Percentiles rank a stretch among this genome's conserved stretches.
Evolutionary conservation across 2,888 invertebrate species (phyloP).

Genomic region (Tipula lateralis): DNA sequence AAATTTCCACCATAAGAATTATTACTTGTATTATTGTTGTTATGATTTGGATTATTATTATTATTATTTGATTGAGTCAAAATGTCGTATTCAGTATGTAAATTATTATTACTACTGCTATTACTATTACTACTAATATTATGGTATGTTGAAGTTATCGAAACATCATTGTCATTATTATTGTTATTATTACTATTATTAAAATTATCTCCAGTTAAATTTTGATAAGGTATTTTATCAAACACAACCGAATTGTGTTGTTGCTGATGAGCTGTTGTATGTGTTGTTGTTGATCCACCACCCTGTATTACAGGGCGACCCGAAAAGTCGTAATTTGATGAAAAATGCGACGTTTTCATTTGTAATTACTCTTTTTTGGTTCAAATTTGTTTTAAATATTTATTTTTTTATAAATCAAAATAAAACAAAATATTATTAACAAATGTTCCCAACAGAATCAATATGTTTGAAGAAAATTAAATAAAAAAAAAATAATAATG

Average conservation of each 20-base stretch:
- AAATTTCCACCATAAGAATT: constrained; percentile 32
- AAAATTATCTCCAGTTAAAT: constrained; percentile 33
- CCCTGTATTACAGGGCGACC: constrained; percentile 41
- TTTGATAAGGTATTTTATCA: constrained; percentile 33
- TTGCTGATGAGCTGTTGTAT: neutral
- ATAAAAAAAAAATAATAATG: neutral
- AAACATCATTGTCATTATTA: constrained; percentile 35
- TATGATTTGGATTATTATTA: constrained; percentile 32
- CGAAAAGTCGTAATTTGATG: constrained; percentile 41
- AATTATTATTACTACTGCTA: constrained; percentile 33
- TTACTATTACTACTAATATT: constrained; percentile 33
- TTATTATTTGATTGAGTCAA: constrained; percentile 30
- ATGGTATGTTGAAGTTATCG: constrained; percentile 35
- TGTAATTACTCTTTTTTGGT: constrained; percentile 34
- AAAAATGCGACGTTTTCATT: constrained; percentile 43
- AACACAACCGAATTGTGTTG: constrained; percentile 32
- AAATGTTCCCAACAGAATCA: neutral
- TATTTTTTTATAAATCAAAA: constrained; percentile 4
- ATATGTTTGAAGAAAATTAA: neutral
- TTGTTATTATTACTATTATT: constrained; percentile 28
- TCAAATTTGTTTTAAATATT: constrained; percentile 26
- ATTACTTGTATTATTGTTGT: neutral
- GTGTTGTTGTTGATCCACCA: constrained; percentile 35
- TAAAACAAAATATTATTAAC: neutral
- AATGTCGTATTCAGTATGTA: constrained; percentile 32